A percentile compares a stretch with the other conserved stretches of the same genome.
These are phyloP conservation scores for Clamator glandarius DNA, from an alignment of 2,797 vertebrate species.

Conservation along the genomic window DNA sequence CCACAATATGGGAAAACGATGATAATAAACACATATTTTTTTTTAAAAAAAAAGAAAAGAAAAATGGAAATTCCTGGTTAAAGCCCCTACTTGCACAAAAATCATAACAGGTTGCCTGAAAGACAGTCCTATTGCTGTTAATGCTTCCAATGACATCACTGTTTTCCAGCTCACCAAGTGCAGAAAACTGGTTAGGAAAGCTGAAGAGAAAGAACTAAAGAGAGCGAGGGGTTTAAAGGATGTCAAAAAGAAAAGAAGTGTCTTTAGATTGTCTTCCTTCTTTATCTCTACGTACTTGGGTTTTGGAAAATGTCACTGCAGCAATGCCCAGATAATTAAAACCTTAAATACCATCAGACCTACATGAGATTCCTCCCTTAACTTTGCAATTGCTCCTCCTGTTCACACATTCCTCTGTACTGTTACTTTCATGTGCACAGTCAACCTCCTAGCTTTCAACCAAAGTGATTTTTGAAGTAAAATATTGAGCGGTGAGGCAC, in stretches of 20 bases:
- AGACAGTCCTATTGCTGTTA: conserved; percentile 23
- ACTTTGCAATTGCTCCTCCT: neutral
- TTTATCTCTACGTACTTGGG: neutral
- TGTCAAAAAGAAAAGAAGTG: neutral
- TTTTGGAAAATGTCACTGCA: neutral
- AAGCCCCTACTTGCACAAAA: neutral
- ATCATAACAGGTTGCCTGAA: conserved; percentile 34
- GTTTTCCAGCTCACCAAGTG: conserved; percentile 56
- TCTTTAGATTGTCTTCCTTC: neutral
- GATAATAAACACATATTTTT: too few relatives aligned
- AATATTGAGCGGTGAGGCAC: neutral
- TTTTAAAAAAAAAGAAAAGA: too few relatives aligned
- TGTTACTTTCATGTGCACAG: neutral
- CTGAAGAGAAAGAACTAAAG: neutral
- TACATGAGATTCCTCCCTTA: neutral
- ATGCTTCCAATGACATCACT: conserved; percentile 61
- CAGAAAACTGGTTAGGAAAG: neutral
- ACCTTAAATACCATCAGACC: neutral
- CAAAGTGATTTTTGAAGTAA: neutral
- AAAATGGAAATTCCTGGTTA: conserved; percentile 35
- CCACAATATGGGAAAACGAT: neutral
- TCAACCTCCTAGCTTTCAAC: neutral
- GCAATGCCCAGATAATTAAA: neutral
- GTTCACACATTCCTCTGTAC: neutral
- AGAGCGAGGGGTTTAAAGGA: neutral